These are phyloP conservation scores for Amblyjoppa fuscipennis DNA, from an alignment of 2,888 invertebrate species.

Conservation along the genomic window DNA sequence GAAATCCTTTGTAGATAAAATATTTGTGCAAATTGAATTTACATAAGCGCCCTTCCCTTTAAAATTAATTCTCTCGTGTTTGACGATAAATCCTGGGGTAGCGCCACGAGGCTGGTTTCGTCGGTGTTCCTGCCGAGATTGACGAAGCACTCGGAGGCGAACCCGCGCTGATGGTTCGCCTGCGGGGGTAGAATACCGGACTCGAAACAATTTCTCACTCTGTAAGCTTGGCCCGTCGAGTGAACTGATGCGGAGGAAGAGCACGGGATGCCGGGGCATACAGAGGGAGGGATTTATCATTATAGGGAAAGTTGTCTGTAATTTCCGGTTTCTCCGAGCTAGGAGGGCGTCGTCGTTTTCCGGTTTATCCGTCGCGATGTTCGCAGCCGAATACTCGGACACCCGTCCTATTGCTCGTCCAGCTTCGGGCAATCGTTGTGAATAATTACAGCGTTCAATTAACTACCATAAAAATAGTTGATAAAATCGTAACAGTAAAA, in stretches of 20 bases:
- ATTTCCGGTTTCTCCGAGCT: conserved; percentile 78
- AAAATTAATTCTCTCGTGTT: conserved; percentile 72
- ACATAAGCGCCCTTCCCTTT: conserved; percentile 63
- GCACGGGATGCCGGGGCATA: conserved; percentile 21
- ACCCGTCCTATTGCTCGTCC: background rate
- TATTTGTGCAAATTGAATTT: conserved; percentile 71
- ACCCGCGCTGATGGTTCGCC: conserved; percentile 56
- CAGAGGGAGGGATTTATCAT: conserved; percentile 60
- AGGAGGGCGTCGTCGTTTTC: conserved; percentile 61
- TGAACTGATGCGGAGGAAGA: conserved; percentile 29
- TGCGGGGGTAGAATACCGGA: conserved; percentile 46
- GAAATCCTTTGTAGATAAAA: conserved; percentile 19
- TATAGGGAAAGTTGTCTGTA: conserved; percentile 72
- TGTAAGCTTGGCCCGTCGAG: conserved; percentile 17
- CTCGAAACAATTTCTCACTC: conserved; percentile 42
- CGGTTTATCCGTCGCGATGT: conserved; percentile 42
- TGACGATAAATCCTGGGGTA: conserved; percentile 69
- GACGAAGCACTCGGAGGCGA: conserved; percentile 52
- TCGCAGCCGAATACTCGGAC: background rate
- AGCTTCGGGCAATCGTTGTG: background rate
- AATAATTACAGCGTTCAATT: background rate
- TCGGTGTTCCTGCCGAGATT: conserved; percentile 52
- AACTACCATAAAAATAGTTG: background rate
- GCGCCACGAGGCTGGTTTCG: conserved; percentile 49
- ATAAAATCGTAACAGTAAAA: background rate